Base-by-base conservation (phyloP, 2,888 invertebrate genomes). In the Zygogramma bicolorata region DNA sequence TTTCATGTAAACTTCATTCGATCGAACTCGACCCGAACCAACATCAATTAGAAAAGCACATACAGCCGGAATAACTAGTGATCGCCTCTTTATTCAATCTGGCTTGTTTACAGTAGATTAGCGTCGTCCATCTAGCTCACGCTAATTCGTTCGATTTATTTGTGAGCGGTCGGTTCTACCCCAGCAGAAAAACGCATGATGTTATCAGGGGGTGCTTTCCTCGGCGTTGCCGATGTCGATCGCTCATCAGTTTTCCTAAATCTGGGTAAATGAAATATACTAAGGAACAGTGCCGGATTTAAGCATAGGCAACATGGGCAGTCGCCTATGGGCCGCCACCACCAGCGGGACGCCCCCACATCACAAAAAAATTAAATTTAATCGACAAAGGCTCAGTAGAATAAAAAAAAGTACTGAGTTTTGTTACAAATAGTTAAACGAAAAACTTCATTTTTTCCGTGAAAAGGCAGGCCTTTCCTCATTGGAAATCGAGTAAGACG, bases 1-100 rank as follows among this genome's bases (percentile, higher is more conserved):
- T 25, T 53, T 13, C 7, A n/a, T n/a, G n/a, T n/a, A n/a, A n/a
- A n/a, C n/a, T n/a, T n/a, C n/a, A n/a, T n/a, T n/a, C n/a, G n/a
- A n/a, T n/a, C n/a, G n/a, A n/a, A n/a, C n/a, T n/a, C 53, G 2
- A 53, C 25, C 25, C n/a, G n/a, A 53, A 27, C 25, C 13, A 53
- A 53, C 53, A n/a, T 53, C 53, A 25, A n/a, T 53, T 53, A 27
- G 27, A 13, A n/a, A 2, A n/a, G 53, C 25, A 25, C 7, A 53
- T n/a, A 53, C n/a, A 13, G 53, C 13, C 53, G 4, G 53, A 53
- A 53, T 53, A 22, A 53, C 20, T 46, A 46, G 13, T 25, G 25
- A 53, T 53, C 22, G 53, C 53, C n/a, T 53, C 25, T 53, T 53
- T 25, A 53, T 53, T 53, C 53, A 53, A 53, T 53, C 53, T 53